Evolutionary conservation across 2,888 invertebrate genomes (phyloP).

Genomic region (Eilema depressum): DNA sequence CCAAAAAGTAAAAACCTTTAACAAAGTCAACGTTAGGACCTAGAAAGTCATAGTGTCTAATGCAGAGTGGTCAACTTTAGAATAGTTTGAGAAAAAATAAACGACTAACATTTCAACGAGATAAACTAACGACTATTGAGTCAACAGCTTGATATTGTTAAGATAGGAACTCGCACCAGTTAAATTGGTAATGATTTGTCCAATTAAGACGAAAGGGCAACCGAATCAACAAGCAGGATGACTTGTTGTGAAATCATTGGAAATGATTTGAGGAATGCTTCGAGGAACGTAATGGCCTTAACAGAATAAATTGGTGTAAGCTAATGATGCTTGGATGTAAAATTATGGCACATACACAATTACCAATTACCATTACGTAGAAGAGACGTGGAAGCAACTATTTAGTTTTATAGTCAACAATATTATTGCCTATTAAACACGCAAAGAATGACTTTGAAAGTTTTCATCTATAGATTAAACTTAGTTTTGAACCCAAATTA

Average conservation of each 20-base stretch:
- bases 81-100: not conserved
- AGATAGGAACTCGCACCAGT: conserved; percentile 59
- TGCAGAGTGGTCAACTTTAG: not conserved
- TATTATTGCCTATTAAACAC: not conserved
- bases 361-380: not conserved
- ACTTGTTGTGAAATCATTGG: conserved; percentile 66
- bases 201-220: conserved; percentile 77
- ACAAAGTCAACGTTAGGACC: not conserved
- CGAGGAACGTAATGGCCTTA: conserved; percentile 42
- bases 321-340: conserved; percentile 24
- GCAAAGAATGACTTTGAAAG: not conserved
- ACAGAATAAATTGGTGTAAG: conserved; percentile 44
- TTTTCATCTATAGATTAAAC: not conserved
- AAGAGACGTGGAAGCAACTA: not conserved
- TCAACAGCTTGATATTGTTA: conserved; percentile 70
- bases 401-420: not conserved
- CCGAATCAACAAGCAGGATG: conserved; percentile 48
- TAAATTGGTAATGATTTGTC: conserved; percentile 80
- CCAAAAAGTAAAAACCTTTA: not conserved
- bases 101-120: conserved; percentile 33
- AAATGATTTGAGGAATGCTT: conserved; percentile 53
- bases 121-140: conserved; percentile 54
- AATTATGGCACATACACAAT: conserved; percentile 8
- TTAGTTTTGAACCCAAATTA: not conserved
- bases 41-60: not conserved